Evolutionary conservation across 2,113 vertebrate genomes (phyloP), one percentile per base, ranked within the genome.

Genomic region (Tachysurus fulvidraco): DNA sequence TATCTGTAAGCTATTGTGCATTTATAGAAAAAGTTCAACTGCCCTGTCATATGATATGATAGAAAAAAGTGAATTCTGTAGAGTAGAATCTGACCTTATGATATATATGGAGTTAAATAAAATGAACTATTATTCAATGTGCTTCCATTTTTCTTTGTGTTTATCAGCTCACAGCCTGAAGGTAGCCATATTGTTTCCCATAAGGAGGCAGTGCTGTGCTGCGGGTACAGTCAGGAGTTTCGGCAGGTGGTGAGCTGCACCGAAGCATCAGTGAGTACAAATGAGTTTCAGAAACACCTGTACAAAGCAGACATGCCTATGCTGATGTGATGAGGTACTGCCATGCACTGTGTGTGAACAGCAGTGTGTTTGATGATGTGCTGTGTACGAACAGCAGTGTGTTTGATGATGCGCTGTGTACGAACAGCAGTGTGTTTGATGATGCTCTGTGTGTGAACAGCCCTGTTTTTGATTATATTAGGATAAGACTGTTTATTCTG

Each of bases 201-300:
- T 78, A 91, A 92, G 79, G 94, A 96, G 82, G 93, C 96, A 0
- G 90, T 95, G 60, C 87, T 91, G 80, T 96, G 96, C 92, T 96
- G 95, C 81, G 88, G 89, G 67, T 96, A 94, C 92, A 95, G 92
- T 77, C 78, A 92, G 7, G 91, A 93, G 82, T 96, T 96, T 86
- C 91, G 93, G 79, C 95, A 95, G 44, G 93, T 96, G 79, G 93
- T 96, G 89, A 96, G 94, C 94, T 96, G 96, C 92, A 93, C 93
- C 0, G 93, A 96, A 80, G 93, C 92, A 44, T 96, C 95, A 21
- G 95, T 96, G 93, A 96, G 96, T 95, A 23, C 54, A 30, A 25
- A 74, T 21, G 1, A 78, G 16, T 83, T 71, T 83, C 46, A 44
- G 54, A 41, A 19, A 52, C 52, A 65, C 60, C 50, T 69, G 59